These are phyloP conservation scores for Tokudaia muenninki DNA, from an alignment of 2,797 vertebrate genomes.

Conservation along the genomic window DNA sequence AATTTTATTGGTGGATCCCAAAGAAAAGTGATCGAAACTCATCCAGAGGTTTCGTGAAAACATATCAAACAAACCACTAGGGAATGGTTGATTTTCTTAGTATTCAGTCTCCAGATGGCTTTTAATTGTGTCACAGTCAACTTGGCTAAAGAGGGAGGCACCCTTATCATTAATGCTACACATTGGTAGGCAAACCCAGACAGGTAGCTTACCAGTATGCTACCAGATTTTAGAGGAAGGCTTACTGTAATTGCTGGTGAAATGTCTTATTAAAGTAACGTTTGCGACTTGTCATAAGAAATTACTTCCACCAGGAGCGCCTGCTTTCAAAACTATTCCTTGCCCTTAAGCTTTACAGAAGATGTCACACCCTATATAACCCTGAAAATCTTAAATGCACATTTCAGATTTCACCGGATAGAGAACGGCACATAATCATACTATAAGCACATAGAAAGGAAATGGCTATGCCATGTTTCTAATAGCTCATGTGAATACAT, in stretches of 20 bases:
- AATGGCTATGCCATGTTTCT: neutral
- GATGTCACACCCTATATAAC: neutral
- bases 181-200: neutral
- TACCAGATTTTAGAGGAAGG: neutral
- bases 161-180: neutral
- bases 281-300: neutral
- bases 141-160: neutral
- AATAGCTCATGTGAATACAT: neutral
- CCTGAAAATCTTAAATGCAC: neutral
- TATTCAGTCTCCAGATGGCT: conserved; percentile 23
- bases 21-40: neutral
- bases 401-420: conserved; percentile 6
- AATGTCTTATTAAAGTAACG: conserved; percentile 12
- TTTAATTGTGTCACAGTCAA: conserved; percentile 14
- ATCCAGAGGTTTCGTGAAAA: neutral
- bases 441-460: conserved; percentile 37
- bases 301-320: neutral
- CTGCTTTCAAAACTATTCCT: conserved; percentile 33
- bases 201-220: neutral
- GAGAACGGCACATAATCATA: neutral
- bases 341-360: neutral
- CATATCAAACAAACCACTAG: neutral
- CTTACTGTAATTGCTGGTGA: neutral
- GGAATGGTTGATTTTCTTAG: neutral
- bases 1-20: neutral